Base-by-base conservation (phyloP, 2,888 invertebrate species). In the Aleiodes alternator region DNA sequence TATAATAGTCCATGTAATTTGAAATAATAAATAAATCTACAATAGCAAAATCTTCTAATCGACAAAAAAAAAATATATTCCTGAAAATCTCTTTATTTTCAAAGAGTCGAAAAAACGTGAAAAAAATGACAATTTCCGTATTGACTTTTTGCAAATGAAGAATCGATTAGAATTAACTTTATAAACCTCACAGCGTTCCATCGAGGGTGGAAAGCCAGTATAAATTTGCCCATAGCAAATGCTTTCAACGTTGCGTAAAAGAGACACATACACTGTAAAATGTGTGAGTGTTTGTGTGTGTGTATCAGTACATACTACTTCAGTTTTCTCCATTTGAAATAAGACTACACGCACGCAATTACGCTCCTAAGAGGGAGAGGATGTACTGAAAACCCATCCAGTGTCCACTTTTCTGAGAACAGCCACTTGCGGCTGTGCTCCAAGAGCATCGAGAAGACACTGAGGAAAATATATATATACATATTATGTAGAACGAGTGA, bases 291-390 rank as follows among this genome's bases (percentile, higher is more conserved):
- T 23, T 1, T 51, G 16, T 64, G 53, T 55, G n/a, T 71, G 61
- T 59, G 31, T 72, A 29, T 69, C 48, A 48, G 75, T 53, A 71
- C 14, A 12, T 38, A 34, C 38, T n/a, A 38, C 38, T 38, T 38
- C 9, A 38, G 61, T 64, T 48, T 8, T 48, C 69, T 70, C 50
- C 43, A 69, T 61, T 50, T 72, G 76, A 78, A 80, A 80, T 78
- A 79, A 80, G 69, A 80, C 78, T 80, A 79, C 79, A 80, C 76
- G 79, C 72, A 76, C 72, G 78, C 79, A 79, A 80, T 79, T 79
- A 77, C 77, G 59, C 55, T 43, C 43, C 16, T 16, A 16, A 64
- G 16, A 64, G 64, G 48, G 38, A 64, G 38, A 64, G 51, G 61
- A 72, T 51, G 72, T 38, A 72, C 50, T 48, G 70, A 68, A 73